Percentiles rank a stretch among this genome's conserved stretches.
These are phyloP conservation scores for Podarcis cretensis DNA, from an alignment of 2,113 vertebrate genomes.

Conservation along the genomic window DNA sequence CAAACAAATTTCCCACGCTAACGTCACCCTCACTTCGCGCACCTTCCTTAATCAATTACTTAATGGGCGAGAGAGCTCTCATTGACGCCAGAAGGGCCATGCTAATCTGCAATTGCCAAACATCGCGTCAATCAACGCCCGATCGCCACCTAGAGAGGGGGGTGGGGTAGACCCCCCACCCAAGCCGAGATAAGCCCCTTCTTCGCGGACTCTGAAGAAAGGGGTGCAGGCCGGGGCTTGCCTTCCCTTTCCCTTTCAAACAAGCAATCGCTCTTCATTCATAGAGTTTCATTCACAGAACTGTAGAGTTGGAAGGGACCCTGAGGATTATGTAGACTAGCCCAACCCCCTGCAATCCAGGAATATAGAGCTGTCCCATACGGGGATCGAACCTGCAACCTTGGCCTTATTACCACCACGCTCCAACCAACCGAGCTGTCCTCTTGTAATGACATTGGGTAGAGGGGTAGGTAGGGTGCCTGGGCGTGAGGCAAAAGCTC, in stretches of 20 bases:
- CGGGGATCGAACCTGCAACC: too few species aligned
- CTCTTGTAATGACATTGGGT: slow-evolving; percentile 58
- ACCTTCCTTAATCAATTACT: neutral
- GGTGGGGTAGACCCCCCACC: slow-evolving; percentile 3
- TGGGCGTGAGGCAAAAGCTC: neutral
- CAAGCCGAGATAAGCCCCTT: slow-evolving; percentile 39
- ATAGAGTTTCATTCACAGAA: too few species aligned
- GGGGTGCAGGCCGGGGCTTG: neutral
- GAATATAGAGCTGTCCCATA: too few species aligned
- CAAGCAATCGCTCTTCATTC: slow-evolving; percentile 28
- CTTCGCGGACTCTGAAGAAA: slow-evolving; percentile 6
- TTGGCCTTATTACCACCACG: too few species aligned
- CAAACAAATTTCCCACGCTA: neutral
- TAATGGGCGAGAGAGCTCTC: neutral
- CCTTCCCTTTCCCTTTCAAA: neutral
- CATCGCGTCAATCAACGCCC: slow-evolving; percentile 37
- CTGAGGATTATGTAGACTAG: too few species aligned
- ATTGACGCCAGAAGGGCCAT: slow-evolving; percentile 2
- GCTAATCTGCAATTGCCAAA: slow-evolving; percentile 9
- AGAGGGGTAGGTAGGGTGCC: neutral
- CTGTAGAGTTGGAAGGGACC: too few species aligned
- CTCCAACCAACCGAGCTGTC: neutral
- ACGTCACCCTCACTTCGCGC: rapidly evolving
- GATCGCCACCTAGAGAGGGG: slow-evolving; percentile 44
- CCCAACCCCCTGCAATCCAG: too few species aligned